phyloP scores from a whole-genome alignment of 2,113 vertebrate genomes.

The Oriolus oriolus region DNA sequence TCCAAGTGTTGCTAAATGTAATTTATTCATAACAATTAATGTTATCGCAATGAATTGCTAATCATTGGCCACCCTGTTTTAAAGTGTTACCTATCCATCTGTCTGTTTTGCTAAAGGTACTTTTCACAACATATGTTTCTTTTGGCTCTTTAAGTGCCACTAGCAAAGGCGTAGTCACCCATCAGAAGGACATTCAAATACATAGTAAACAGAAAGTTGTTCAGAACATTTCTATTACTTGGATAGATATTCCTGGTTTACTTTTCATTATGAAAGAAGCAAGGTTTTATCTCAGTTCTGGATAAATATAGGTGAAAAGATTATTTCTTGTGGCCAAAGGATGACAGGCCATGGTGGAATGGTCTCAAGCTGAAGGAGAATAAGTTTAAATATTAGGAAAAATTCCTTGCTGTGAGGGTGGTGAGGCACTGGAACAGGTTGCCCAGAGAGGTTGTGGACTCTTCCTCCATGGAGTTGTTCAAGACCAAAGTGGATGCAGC shows the following conservation, averaged over 20 bases:
- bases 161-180: not conserved
- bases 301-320: not conserved
- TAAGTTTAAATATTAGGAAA: not conserved
- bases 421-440: not conserved
- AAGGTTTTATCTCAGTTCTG: not conserved
- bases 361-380: not conserved
- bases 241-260: not conserved
- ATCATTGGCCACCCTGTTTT: slow-evolving; percentile 23
- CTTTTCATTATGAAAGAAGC: not conserved
- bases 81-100: slow-evolving; percentile 55
- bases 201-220: not conserved
- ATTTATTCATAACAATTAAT: slow-evolving; percentile 33
- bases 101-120: slow-evolving; percentile 51
- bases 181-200: slow-evolving; percentile 8
- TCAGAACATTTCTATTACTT: not conserved
- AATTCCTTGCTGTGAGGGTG: not conserved
- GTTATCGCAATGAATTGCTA: slow-evolving; percentile 8
- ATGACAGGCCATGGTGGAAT: not conserved
- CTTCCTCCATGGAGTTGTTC: not conserved
- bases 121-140: slow-evolving; percentile 41
- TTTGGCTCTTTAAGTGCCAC: slow-evolving; percentile 9
- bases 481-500: not conserved
- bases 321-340: not conserved
- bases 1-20: not conserved
- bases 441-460: not conserved